Conservation (phyloP, 2,113 vertebrate species). For the Tachuris rubrigastra region DNA sequence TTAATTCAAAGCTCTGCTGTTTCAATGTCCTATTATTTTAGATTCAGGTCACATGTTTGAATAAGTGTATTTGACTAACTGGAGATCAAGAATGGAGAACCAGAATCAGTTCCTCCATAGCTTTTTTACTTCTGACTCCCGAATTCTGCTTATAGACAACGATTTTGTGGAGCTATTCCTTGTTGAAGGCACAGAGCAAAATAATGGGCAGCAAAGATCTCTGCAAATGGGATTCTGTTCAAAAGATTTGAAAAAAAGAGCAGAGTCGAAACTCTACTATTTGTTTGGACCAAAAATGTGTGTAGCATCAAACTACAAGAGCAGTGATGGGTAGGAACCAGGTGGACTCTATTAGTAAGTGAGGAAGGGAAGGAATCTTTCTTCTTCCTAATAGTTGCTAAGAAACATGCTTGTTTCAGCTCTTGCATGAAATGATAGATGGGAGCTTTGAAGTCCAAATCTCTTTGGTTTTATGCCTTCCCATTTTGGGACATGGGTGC, state of each 20-base stretch:
- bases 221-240: background rate
- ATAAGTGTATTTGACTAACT: background rate
- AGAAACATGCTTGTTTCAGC: conserved; percentile 39
- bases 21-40: background rate
- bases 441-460: background rate
- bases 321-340: background rate
- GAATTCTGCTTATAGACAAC: background rate
- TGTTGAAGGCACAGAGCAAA: background rate
- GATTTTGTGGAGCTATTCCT: background rate
- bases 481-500: conserved; percentile 60
- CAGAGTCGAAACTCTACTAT: background rate
- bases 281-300: background rate
- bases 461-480: conserved; percentile 1
- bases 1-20: background rate
- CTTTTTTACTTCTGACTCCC: background rate
- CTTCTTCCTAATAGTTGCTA: background rate
- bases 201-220: background rate
- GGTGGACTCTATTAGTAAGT: conserved; percentile 17
- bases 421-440: conserved; percentile 23
- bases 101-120: background rate
- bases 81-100: background rate
- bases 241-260: background rate
- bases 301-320: background rate
- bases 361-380: background rate
- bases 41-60: background rate